Base-by-base conservation (phyloP, 2,797 vertebrate species). In the Choloepus didactylus region DNA sequence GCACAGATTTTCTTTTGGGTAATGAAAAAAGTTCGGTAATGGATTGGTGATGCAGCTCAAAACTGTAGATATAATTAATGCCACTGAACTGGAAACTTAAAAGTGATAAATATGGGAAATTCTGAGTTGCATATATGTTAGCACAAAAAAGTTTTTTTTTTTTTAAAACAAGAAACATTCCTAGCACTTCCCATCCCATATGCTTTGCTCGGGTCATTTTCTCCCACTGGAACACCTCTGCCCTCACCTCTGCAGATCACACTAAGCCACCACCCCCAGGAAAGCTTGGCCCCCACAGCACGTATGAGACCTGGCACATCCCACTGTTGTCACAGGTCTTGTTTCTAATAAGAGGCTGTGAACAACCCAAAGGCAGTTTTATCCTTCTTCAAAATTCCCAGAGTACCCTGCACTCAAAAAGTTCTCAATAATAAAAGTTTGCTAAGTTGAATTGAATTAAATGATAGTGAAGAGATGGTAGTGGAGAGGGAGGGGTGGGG, bases 321-420 rank as follows among this genome's bases (percentile, higher is more conserved):
- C 31, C 14, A 9, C 18, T 7, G 56, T 16, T 41, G 2, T n/a
- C 18, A 2, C 2, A 9, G 11, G 49, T 60, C n/a, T 76, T 6
- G 6, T 82, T 60, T 86, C 81, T 38, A 56, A 11, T 5, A 66
- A 87, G 15, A 90, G 75, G 59, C 38, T 19, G 41, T 27, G 56
- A 84, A 56, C 60, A 60, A 77, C 29, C 51, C 83, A 70, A 84
- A 3, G 5, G 18, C 7, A 70, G 38, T 72, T 93, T 70, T 60
- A 51, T 49, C 73, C 70, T 92, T 87, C 69, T 92, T 93, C 59
- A 64, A 49, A 76, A 83, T 14, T 86, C 23, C 56, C 46, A 89
- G 15, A 60, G 38, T 12, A 72, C 25, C 16, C 18, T 77, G 27
- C 4, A 51, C 56, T 62, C n/a, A 21, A 76, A 76, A 91, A 82